phyloP scores from a whole-genome alignment of 1,140 invertebrate species.

The Diachasma alloeum region DNA sequence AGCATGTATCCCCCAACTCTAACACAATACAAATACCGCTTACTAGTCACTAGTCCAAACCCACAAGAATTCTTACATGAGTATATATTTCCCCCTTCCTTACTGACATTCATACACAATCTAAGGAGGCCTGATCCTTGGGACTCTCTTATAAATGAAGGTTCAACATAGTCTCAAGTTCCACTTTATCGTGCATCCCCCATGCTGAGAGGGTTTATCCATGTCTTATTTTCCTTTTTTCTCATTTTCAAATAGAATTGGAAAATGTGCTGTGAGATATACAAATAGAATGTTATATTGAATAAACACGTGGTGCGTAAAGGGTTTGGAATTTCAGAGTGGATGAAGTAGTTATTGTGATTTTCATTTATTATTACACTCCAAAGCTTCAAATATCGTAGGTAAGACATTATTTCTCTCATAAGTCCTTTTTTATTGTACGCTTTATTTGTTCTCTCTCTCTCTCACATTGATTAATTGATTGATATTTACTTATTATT shows the following conservation, averaged over 20 bases:
- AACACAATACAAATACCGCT: background rate
- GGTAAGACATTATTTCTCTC: no score
- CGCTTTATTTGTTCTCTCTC: no score
- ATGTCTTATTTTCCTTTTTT: background rate
- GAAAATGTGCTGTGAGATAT: background rate
- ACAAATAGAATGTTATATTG: no score
- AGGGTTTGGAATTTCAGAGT: background rate
- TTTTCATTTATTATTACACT: background rate
- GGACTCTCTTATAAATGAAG: constrained; percentile 63
- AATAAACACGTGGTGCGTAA: background rate
- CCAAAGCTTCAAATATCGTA: background rate
- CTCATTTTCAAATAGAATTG: no score
- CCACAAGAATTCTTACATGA: no score
- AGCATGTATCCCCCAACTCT: background rate
- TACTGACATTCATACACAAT: background rate
- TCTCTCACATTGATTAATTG: no score
- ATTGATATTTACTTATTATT: no score
- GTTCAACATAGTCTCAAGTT: constrained; percentile 40
- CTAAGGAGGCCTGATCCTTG: constrained; percentile 56
- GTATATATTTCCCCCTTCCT: constrained; percentile 2
- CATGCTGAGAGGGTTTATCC: constrained; percentile 17
- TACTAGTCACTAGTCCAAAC: background rate
- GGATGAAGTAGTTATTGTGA: background rate
- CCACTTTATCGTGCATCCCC: constrained; percentile 53
- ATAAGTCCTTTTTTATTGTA: no score